Percentiles rank a stretch among this genome's conserved stretches.
Conservation (phyloP, 2,888 invertebrate genomes). For the Pachycephus smyrnensis region DNA sequence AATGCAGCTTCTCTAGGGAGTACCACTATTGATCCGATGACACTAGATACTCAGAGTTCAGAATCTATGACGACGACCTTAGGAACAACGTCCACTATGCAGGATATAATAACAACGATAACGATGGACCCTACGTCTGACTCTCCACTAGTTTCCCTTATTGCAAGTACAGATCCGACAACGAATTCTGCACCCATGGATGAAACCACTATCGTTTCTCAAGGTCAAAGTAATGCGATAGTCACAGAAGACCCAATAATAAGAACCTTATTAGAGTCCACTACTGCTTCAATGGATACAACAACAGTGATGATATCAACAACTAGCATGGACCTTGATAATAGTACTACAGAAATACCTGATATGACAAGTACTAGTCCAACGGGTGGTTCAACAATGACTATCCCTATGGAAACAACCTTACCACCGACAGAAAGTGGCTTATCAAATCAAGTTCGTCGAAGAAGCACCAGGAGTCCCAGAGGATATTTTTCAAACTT, state of each 20-base stretch:
- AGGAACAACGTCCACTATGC: not conserved
- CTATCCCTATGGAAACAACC: constrained; percentile 66
- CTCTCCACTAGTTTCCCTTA: not conserved
- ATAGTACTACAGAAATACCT: constrained; percentile 26
- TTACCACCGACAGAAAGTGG: constrained; percentile 24
- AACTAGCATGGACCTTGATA: constrained; percentile 41
- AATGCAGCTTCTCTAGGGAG: constrained; percentile 6
- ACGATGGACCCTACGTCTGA: constrained; percentile 10
- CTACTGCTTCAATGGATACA: constrained; percentile 16
- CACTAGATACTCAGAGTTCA: not conserved
- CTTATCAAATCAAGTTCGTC: constrained; percentile 36
- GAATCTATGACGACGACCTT: not conserved
- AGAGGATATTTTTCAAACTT: constrained; percentile 52
- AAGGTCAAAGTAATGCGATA: constrained; percentile 12
- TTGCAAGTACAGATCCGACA: constrained; percentile 10
- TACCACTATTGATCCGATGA: not conserved
- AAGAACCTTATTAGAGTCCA: not conserved
- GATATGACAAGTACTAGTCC: constrained; percentile 41
- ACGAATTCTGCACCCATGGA: constrained; percentile 14
- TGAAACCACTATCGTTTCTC: constrained; percentile 42
- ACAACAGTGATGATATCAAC: constrained; percentile 33
- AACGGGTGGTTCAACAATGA: constrained; percentile 52
- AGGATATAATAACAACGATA: not conserved
- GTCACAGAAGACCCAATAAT: constrained; percentile 26
- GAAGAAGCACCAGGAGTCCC: constrained; percentile 41